These are phyloP conservation scores for Acipenser oxyrinchus DNA, from an alignment of 2,797 vertebrate genomes.

Conservation along the genomic window DNA sequence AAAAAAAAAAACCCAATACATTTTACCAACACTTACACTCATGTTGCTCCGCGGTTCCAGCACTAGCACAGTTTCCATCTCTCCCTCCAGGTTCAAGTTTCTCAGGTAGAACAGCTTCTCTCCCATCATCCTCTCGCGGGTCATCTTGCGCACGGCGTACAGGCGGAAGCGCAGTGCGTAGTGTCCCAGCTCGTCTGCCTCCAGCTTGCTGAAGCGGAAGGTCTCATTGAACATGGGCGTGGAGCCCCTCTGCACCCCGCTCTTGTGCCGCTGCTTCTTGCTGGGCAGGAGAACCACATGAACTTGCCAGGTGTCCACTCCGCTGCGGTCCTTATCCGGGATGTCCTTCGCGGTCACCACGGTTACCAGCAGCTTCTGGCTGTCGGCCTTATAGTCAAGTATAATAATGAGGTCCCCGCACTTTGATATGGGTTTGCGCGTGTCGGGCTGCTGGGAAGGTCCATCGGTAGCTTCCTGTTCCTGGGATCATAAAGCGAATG, in stretches of 20 bases:
- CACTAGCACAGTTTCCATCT: conserved; percentile 65
- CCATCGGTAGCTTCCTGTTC: conserved; percentile 44
- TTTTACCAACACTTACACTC: conserved; percentile 57
- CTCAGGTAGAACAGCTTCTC: conserved; percentile 75
- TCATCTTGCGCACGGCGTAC: conserved; percentile 76
- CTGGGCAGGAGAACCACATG: conserved; percentile 78
- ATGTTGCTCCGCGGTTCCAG: conserved; percentile 86
- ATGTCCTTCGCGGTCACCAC: conserved; percentile 71
- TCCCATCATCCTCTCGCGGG: conserved; percentile 86
- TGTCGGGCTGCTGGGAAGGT: conserved; percentile 27
- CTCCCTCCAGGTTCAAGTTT: conserved; percentile 52
- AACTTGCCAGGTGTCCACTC: conserved; percentile 83
- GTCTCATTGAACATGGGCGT: conserved; percentile 74
- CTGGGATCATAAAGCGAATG: conserved; percentile 29
- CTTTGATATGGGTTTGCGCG: conserved; percentile 67
- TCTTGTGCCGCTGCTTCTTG: conserved; percentile 85
- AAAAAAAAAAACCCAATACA: not conserved
- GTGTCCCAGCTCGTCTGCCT: conserved; percentile 58
- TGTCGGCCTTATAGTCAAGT: conserved; percentile 64
- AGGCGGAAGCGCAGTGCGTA: conserved; percentile 80
- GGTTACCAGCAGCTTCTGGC: conserved; percentile 70
- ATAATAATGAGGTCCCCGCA: conserved; percentile 78
- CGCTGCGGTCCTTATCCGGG: conserved; percentile 84
- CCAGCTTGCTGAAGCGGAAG: conserved; percentile 74
- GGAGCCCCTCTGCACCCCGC: conserved; percentile 70